A percentile compares a stretch with the other conserved stretches of the same genome.
Conservation (phyloP, 2,113 vertebrate species). For the Cryptotis parvus region DNA sequence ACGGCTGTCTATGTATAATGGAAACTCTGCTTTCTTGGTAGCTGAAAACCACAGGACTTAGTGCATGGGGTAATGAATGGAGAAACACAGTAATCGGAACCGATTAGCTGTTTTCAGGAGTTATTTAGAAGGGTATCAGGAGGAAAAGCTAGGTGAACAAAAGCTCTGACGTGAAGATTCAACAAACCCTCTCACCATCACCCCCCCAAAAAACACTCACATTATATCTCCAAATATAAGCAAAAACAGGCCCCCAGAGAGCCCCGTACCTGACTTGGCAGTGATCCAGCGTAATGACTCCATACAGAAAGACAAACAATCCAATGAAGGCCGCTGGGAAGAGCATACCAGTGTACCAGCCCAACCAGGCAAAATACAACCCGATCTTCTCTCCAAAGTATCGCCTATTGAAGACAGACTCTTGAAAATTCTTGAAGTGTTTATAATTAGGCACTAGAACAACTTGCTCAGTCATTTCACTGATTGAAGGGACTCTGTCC, state of each 20-base stretch:
- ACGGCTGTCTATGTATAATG: neutral
- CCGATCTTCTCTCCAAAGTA: slow-evolving; percentile 99
- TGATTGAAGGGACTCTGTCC: no score
- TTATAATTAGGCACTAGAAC: neutral
- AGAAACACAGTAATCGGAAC: neutral
- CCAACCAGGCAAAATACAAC: slow-evolving; percentile 97
- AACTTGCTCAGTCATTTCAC: neutral
- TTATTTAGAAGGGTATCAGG: neutral
- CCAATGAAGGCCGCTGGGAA: slow-evolving; percentile 97
- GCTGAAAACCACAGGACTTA: neutral
- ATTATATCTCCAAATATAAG: neutral
- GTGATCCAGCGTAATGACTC: slow-evolving; percentile 94
- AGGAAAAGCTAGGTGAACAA: neutral
- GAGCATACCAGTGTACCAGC: slow-evolving; percentile 99
- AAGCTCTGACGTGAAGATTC: no score
- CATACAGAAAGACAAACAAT: slow-evolving; percentile 95
- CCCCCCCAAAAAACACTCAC: neutral
- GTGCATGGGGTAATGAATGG: neutral
- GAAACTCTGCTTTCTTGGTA: neutral
- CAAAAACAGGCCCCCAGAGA: neutral
- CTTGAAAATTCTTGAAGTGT: neutral
- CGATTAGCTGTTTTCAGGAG: neutral
- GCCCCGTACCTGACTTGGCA: slow-evolving; percentile 95
- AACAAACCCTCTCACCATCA: neutral
- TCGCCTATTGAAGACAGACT: slow-evolving; percentile 87